Evolutionary conservation across 2,113 vertebrate genomes (phyloP).

Genomic region (Cranoglanis bouderius): DNA sequence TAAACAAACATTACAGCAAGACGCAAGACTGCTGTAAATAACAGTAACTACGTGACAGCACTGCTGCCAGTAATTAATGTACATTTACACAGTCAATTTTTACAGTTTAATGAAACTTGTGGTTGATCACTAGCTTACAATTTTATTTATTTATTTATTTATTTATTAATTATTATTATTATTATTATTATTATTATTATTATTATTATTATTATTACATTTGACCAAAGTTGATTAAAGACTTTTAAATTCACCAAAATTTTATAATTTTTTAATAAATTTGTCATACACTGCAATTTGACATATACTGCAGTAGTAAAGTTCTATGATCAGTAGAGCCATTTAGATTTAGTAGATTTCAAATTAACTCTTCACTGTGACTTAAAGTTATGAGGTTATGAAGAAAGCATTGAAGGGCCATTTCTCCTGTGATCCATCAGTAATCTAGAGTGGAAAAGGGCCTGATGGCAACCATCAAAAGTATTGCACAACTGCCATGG

Average conservation of each 20-base stretch:
- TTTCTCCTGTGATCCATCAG: constrained; percentile 68
- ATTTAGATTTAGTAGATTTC: constrained; percentile 26
- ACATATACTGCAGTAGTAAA: background rate
- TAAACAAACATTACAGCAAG: background rate
- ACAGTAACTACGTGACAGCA: background rate
- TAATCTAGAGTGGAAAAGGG: constrained; percentile 68
- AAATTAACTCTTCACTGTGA: constrained; percentile 40
- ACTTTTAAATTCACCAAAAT: constrained; percentile 6
- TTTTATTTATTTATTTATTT: no score
- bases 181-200: no score
- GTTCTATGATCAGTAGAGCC: constrained; percentile 14
- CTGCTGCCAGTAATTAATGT: background rate
- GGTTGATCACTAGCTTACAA: background rate
- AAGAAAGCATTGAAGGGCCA: constrained; percentile 57
- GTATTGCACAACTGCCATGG: constrained; percentile 73
- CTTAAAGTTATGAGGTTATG: constrained; percentile 47
- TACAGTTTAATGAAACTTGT: background rate
- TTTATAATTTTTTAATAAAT: no score
- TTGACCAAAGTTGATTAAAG: constrained; percentile 4
- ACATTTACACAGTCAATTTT: background rate
- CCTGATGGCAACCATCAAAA: constrained; percentile 69
- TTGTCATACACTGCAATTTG: background rate
- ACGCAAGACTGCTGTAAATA: background rate
- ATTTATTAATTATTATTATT: no score
- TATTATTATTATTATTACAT: no score